A percentile compares a stretch with the other conserved stretches of the same genome.
Conservation (phyloP, 2,888 invertebrate genomes). For the Calameuta pallipes region DNA sequence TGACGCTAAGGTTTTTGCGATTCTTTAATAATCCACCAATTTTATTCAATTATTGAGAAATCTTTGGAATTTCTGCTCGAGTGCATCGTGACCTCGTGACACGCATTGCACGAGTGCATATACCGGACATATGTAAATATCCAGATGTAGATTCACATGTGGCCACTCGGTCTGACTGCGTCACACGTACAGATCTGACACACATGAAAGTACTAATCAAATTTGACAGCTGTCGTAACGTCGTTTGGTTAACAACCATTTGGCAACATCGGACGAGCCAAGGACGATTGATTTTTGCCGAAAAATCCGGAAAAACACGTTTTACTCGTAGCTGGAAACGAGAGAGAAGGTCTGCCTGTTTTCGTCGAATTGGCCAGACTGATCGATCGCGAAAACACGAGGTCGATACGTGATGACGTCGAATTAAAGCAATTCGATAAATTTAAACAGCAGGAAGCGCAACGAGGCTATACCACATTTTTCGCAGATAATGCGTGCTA, state of each 20-base stretch:
- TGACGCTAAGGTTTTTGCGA: too few relatives aligned
- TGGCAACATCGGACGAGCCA: background rate
- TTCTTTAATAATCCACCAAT: too few relatives aligned
- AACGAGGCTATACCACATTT: background rate
- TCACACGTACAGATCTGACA: background rate
- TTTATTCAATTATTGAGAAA: background rate
- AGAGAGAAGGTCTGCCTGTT: background rate
- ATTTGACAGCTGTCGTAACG: background rate
- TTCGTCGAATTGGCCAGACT: background rate
- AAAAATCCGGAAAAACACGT: background rate
- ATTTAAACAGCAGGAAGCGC: background rate
- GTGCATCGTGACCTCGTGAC: slow-evolving; percentile 27
- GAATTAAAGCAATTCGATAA: background rate
- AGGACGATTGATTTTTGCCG: background rate
- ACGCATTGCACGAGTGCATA: slow-evolving; percentile 33
- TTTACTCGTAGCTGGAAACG: background rate
- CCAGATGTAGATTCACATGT: slow-evolving; percentile 25
- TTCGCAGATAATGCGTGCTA: background rate
- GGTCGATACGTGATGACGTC: background rate
- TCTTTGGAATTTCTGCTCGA: background rate
- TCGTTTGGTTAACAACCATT: background rate
- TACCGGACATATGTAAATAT: slow-evolving; percentile 14
- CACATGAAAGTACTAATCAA: background rate
- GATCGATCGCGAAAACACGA: slow-evolving; percentile 4
- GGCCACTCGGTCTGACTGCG: background rate